Evolutionary conservation across 1,140 invertebrate genomes (phyloP), one percentile per base, ranked within the genome.

Genomic region (Conus ventricosus): DNA sequence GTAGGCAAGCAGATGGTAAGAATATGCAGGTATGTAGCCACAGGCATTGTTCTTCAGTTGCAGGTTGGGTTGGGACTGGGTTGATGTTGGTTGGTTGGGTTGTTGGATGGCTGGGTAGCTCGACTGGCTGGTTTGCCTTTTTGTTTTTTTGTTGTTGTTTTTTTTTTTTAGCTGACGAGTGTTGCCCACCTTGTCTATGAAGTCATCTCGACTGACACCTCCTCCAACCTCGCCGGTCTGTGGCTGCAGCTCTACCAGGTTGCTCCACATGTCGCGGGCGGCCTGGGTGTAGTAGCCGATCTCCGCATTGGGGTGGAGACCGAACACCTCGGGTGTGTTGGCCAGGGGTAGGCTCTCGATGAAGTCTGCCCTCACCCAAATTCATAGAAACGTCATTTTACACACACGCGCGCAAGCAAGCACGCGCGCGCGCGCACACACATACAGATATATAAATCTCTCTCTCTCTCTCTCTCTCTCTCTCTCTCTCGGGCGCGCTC

Each of bases 231-330:
- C 90, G 13, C 91, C 87, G 11, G 97, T 97, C 95, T 98, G 97
- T 23, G 98, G 97, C 93, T 98, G 97, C 57, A 98, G 95, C 92
- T 98, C 97, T 91, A 98, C 97, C 75, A 98, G 95, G 94, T 97
- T 96, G 80, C 91, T 96, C 97, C 97, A 98, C 95, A 98, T 97
- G 91, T 97, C 96, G 91, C 96, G 97, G 10, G 97, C 97, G 0
- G 97, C 97, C 94, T 97, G 96, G 67, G 97, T 98, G 93, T 97
- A 98, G 87, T 94, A 93, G 51, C 92, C 91, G 82, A 94, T 94
- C 88, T 94, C 92, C 63, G 94, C 93, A 87, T 94, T 94, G 27
- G 92, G 90, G 88, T 94, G 92, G 5, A 94, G 89, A 51, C 94
- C 93, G 85, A 94, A 94, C 27, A 94, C 94, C 87, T 94, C 92